phyloP scores from a whole-genome alignment of 2,113 vertebrate species.

The Muntiacus muntjak region DNA sequence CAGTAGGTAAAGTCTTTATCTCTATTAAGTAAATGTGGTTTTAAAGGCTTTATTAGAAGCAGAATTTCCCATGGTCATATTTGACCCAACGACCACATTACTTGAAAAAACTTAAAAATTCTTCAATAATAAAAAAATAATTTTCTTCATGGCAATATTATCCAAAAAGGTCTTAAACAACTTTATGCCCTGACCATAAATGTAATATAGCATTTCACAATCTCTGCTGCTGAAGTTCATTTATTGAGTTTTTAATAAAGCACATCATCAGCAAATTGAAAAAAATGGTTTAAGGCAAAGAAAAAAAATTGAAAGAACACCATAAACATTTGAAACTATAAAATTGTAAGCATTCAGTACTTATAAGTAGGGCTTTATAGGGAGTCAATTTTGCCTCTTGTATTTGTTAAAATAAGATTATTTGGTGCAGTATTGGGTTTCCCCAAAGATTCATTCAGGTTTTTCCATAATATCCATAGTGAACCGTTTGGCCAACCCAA shows the following conservation, averaged over 20 bases:
- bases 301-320: constrained; percentile 6
- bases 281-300: constrained; percentile 60
- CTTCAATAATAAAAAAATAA: constrained; percentile 37
- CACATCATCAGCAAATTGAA: constrained; percentile 51
- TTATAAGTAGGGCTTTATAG: constrained; percentile 20
- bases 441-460: not conserved
- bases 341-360: constrained; percentile 24
- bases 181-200: constrained; percentile 39
- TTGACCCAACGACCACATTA: constrained; percentile 48
- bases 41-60: constrained; percentile 42
- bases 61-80: constrained; percentile 24
- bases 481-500: not conserved
- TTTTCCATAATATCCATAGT: not conserved
- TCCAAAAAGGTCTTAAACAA: constrained; percentile 30
- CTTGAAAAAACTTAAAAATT: constrained; percentile 26
- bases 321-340: constrained; percentile 39
- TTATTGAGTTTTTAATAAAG: constrained; percentile 70
- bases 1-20: not conserved
- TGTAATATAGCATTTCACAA: constrained; percentile 43
- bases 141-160: not conserved
- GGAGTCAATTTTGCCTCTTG: constrained; percentile 19
- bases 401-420: not conserved
- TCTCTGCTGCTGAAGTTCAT: constrained; percentile 55
- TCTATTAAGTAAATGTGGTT: constrained; percentile 44
- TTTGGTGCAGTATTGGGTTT: not conserved